phyloP scores from a whole-genome alignment of 2,888 invertebrate genomes.

The Eubasilissa splendida region DNA sequence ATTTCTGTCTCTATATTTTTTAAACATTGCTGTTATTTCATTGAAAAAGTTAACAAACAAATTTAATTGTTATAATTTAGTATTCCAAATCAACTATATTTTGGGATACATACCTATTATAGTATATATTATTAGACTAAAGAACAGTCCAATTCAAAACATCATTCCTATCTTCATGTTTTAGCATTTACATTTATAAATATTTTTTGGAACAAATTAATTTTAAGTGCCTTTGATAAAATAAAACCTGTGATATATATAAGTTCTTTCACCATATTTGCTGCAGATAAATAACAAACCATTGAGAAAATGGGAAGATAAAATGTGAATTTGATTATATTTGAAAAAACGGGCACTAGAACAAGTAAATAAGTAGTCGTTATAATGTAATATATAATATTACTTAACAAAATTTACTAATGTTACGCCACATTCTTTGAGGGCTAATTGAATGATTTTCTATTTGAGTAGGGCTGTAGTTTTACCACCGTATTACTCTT shows the following conservation, averaged over 20 bases:
- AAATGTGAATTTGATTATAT: neutral
- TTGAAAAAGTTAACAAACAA: neutral
- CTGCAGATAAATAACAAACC: neutral
- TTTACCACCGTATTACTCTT: neutral
- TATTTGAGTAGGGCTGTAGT: neutral
- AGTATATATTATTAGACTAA: neutral
- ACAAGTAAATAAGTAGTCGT: neutral
- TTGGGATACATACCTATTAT: neutral
- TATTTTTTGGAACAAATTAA: slow-evolving; percentile 18
- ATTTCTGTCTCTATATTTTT: neutral
- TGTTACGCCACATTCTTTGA: neutral
- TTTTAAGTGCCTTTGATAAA: slow-evolving; percentile 26
- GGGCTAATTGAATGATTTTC: neutral
- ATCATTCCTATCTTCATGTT: neutral
- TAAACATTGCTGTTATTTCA: neutral
- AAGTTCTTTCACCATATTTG: neutral
- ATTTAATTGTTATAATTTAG: neutral
- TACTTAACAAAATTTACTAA: neutral
- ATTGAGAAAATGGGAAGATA: neutral
- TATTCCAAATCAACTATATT: neutral
- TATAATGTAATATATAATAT: neutral
- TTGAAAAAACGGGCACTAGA: neutral
- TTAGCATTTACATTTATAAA: neutral
- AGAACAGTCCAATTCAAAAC: neutral
- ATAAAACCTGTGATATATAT: slow-evolving; percentile 22